Percentiles rank a stretch among this genome's conserved stretches.
Conservation (phyloP, 2,888 invertebrate genomes). For the Cerastis leucographa region DNA sequence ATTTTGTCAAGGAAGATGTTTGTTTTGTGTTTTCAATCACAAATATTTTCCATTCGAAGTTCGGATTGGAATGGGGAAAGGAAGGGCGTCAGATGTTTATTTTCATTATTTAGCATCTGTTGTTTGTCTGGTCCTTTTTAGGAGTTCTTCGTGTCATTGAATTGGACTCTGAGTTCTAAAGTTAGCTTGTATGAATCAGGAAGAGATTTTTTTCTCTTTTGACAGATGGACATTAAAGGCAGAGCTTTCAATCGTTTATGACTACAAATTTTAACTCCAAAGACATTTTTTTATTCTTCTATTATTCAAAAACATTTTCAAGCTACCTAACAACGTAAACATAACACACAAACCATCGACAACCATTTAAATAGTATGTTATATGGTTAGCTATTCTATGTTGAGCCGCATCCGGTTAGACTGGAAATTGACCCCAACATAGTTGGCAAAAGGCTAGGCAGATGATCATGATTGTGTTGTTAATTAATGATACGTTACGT, state of each 20-base stretch:
- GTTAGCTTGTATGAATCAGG: not conserved
- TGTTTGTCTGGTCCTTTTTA: not conserved
- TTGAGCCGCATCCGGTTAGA: too few species aligned
- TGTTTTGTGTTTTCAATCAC: slow-evolving; percentile 44
- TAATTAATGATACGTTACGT: not conserved
- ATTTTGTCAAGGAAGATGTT: slow-evolving; percentile 37
- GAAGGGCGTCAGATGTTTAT: not conserved
- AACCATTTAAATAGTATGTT: too few species aligned
- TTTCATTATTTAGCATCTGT: slow-evolving; percentile 17
- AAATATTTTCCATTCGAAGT: slow-evolving; percentile 38
- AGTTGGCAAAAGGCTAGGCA: too few species aligned
- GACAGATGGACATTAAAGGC: not conserved
- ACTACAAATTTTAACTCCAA: not conserved
- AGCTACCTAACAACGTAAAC: too few species aligned
- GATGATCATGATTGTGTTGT: too few species aligned
- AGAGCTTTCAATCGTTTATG: not conserved
- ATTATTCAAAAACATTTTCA: too few species aligned
- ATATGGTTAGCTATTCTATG: too few species aligned
- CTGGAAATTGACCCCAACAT: too few species aligned
- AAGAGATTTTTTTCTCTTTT: not conserved
- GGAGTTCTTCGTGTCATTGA: too few species aligned
- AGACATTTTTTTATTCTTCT: not conserved
- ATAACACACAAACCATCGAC: too few species aligned
- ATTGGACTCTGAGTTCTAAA: not conserved
- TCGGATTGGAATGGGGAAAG: slow-evolving; percentile 9